Base-by-base conservation (phyloP, 2,888 invertebrate species). In the Drosophila seclusa region DNA sequence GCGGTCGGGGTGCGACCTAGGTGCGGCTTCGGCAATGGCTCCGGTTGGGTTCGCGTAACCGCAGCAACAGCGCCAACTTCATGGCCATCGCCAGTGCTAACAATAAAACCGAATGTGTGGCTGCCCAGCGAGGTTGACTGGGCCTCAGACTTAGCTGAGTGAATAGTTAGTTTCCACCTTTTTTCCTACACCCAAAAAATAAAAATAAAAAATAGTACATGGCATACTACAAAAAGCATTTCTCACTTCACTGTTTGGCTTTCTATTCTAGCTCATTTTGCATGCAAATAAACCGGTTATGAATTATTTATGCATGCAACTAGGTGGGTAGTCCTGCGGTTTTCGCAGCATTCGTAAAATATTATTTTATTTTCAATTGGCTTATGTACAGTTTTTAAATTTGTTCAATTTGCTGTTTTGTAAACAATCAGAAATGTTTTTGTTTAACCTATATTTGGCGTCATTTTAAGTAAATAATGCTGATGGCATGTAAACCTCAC, bases 221-320 rank as follows among this genome's bases (percentile, higher is more conserved):
- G 69, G 64, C 58, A 45, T 49, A 58, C 73, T 32, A 61, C 59
- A 72, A 84, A 87, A 85, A 75, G 53, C 55, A 57, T 77, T 75
- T 74, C 69, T 79, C 73, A 32, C 48, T 42, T 53, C 66, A 49
- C 54, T 66, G 29, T 75, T 62, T 72, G 45, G 60, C 64, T 87
- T 80, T 78, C 63, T 73, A 68, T 81, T 75, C 73, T 68, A 80
- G 74, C 90, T 87, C 90, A 90, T 87, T 90, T 90, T 70, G 80
- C 68, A 89, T 90, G 90, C 87, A 87, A 87, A 90, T 87, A 90
- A 89, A 86, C 83, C 73, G 68, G 87, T 72, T 80, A 89, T 90
- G 90, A 89, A 87, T 89, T 89, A 90, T 90, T 89, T 83, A 87
- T 90, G 80, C 73, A 65, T 85, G 71, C 78, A 77, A 66, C 79